phyloP scores from a whole-genome alignment of 2,888 invertebrate genomes.

The Chironomus tentans region DNA sequence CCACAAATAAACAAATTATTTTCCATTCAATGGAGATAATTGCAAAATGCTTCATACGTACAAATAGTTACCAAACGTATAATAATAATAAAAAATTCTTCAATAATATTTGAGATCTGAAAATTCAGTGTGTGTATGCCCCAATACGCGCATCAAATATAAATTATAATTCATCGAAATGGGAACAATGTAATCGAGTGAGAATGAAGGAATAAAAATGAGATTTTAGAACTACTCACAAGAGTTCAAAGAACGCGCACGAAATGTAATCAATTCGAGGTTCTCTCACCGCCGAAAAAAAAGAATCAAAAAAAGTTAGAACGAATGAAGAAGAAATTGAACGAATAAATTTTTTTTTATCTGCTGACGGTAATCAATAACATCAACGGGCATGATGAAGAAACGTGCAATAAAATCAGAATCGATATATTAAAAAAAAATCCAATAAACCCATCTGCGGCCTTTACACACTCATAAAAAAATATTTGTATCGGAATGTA shows the following conservation, averaged over 20 bases:
- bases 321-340: background rate
- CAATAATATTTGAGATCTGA: no score
- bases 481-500: background rate
- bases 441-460: background rate
- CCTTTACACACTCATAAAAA: background rate
- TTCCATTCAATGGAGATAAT: no score
- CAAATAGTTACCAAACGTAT: no score
- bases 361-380: conserved; percentile 12
- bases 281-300: background rate
- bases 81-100: no score
- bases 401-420: conserved; percentile 8
- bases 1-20: no score
- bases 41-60: no score
- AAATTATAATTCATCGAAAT: no score
- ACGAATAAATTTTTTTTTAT: background rate
- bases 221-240: background rate
- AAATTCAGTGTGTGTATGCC: no score
- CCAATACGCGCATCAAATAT: no score
- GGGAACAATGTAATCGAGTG: no score
- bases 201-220: background rate
- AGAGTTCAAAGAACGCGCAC: conserved; percentile 6
- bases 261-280: background rate
- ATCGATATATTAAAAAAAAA: background rate
- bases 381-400: background rate
- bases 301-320: background rate